These are phyloP conservation scores for Notodonta ziczac DNA, from an alignment of 2,888 invertebrate species.

Conservation along the genomic window DNA sequence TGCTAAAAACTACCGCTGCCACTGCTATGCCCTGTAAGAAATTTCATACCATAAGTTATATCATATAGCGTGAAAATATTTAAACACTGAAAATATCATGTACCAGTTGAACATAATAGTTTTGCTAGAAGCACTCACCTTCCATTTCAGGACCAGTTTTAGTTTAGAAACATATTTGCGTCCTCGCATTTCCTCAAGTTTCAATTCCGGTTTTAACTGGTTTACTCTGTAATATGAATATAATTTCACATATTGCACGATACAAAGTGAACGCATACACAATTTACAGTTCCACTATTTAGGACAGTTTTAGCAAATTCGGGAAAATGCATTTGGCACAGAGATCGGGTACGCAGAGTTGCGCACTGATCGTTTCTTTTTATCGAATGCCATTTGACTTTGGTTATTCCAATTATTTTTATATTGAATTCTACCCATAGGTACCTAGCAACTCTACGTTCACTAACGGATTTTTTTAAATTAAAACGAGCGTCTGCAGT, in stretches of 20 bases:
- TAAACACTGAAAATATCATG: too few species aligned
- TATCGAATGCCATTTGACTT: constrained; percentile 19
- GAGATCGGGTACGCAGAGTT: neutral
- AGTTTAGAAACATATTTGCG: neutral
- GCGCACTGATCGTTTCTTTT: constrained; percentile 12
- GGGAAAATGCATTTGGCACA: constrained; percentile 2
- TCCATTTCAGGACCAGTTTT: neutral
- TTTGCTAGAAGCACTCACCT: constrained; percentile 7
- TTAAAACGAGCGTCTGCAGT: neutral
- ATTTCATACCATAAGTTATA: too few species aligned
- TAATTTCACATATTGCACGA: constrained; percentile 7
- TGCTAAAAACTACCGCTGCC: too few species aligned
- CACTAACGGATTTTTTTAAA: neutral
- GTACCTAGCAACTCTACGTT: constrained; percentile 4
- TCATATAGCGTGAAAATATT: too few species aligned
- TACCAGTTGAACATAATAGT: too few species aligned
- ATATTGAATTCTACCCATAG: constrained; percentile 11
- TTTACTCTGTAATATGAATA: constrained; percentile 21
- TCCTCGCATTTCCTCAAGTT: constrained; percentile 11
- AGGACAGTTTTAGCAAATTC: constrained; percentile 4
- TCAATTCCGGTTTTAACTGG: constrained; percentile 9
- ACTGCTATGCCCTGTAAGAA: too few species aligned
- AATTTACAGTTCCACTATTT: neutral
- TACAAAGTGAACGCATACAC: neutral
- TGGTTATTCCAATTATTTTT: constrained; percentile 23